A percentile compares a stretch with the other conserved stretches of the same genome.
These are phyloP conservation scores for Neodontobutis hainanensis DNA, from an alignment of 2,113 vertebrate genomes.

Conservation along the genomic window DNA sequence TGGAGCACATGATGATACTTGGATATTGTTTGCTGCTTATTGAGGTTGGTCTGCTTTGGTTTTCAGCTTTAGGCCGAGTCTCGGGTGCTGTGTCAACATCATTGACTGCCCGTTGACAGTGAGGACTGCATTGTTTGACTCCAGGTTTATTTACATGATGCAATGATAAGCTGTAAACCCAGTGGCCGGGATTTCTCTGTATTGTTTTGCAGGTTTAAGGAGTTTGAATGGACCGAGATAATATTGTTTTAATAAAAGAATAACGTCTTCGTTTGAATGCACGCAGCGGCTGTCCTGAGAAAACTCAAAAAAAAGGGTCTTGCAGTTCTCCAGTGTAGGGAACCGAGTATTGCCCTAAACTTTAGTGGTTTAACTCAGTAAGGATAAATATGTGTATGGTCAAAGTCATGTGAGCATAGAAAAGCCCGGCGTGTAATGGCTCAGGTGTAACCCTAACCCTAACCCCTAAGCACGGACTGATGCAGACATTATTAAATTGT, in stretches of 20 bases:
- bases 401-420: too few species aligned
- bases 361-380: too few species aligned
- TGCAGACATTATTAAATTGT: too few species aligned
- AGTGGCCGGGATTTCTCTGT: constrained; percentile 24
- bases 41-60: constrained; percentile 18
- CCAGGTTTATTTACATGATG: constrained; percentile 58
- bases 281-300: neutral
- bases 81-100: constrained; percentile 55
- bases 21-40: constrained; percentile 41
- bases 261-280: constrained; percentile 14
- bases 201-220: constrained; percentile 59
- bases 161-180: constrained; percentile 46
- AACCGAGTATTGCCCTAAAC: too few species aligned
- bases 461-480: too few species aligned
- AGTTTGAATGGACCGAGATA: constrained; percentile 34
- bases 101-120: constrained; percentile 26
- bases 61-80: constrained; percentile 26
- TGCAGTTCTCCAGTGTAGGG: neutral
- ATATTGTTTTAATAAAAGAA: constrained; percentile 42
- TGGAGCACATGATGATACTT: constrained; percentile 24
- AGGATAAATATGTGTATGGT: too few species aligned
- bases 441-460: too few species aligned
- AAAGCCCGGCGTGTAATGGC: too few species aligned
- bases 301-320: constrained; percentile 22
- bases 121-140: constrained; percentile 53